These are phyloP conservation scores for Lordiphosa clarofinis DNA, from an alignment of 1,140 invertebrate genomes.

Conservation along the genomic window DNA sequence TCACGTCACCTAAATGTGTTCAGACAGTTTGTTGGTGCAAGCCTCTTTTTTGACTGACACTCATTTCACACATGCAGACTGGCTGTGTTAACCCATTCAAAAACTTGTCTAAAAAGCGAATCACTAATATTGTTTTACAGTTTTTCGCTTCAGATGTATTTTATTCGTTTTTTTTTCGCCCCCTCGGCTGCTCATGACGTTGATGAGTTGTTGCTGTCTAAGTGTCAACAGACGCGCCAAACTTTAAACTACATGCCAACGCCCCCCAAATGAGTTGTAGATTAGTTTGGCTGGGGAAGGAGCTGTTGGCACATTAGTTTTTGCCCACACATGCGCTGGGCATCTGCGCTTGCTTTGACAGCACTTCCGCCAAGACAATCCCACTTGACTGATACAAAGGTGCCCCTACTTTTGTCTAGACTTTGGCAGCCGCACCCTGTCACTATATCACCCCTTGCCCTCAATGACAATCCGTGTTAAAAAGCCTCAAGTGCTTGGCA, in stretches of 20 bases:
- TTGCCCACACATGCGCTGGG: constrained; percentile 23
- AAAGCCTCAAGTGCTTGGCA: constrained; percentile 34
- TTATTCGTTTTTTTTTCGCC: constrained; percentile 15
- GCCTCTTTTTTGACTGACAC: constrained; percentile 7
- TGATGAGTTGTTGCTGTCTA: constrained; percentile 78
- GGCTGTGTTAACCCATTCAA: constrained; percentile 42
- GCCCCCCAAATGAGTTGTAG: constrained; percentile 61
- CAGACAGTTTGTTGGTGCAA: too few species aligned
- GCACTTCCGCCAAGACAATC: constrained; percentile 46
- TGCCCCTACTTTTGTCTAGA: constrained; percentile 53
- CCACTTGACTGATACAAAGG: constrained; percentile 57
- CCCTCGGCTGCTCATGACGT: constrained; percentile 57
- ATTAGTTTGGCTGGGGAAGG: constrained; percentile 20
- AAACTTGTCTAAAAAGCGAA: constrained; percentile 20
- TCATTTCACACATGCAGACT: constrained; percentile 49
- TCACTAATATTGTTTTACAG: constrained; percentile 68
- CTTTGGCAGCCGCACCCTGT: constrained; percentile 28
- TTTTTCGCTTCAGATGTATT: constrained; percentile 49
- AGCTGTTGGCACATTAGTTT: constrained; percentile 67
- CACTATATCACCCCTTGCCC: not conserved
- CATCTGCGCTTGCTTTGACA: constrained; percentile 63
- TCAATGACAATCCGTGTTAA: constrained; percentile 28
- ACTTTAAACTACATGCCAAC: constrained; percentile 75
- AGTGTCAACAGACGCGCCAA: constrained; percentile 73
- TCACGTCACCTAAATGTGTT: too few species aligned